phyloP scores from a whole-genome alignment of 2,113 vertebrate genomes.

The Silurus meridionalis region DNA sequence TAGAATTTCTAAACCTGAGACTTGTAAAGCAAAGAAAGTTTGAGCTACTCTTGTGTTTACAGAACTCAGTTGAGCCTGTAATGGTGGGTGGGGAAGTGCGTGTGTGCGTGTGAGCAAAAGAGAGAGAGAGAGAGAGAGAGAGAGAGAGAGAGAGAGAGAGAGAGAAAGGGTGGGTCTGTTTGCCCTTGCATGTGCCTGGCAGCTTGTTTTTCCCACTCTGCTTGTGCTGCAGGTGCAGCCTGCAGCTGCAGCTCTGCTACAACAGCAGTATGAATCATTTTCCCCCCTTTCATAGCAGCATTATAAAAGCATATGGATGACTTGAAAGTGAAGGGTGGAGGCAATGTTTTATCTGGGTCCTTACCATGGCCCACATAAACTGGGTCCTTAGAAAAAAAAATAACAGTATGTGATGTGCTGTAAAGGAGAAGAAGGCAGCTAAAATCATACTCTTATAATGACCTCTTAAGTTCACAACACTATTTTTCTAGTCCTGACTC shows the following conservation, averaged over 20 bases:
- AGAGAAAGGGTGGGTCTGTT: conserved; percentile 23
- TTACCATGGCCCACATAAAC: conserved; percentile 52
- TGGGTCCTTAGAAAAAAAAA: conserved; percentile 44
- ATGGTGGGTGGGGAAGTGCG: conserved; percentile 35
- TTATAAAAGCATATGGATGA: conserved; percentile 64
- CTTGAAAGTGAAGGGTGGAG: conserved; percentile 50
- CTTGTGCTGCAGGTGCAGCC: conserved; percentile 70
- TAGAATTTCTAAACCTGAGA: conserved; percentile 3
- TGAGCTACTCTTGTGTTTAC: conserved; percentile 33
- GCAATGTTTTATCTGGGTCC: conserved; percentile 53
- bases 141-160: conserved; percentile 6
- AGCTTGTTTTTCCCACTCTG: conserved; percentile 65
- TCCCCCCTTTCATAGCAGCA: conserved; percentile 59
- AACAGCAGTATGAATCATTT: conserved; percentile 70
- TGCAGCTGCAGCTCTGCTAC: conserved; percentile 71
- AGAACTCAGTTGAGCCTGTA: conserved; percentile 43
- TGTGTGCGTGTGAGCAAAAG: conserved; percentile 36
- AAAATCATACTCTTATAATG: conserved; percentile 6
- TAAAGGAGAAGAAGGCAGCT: conserved; percentile 19
- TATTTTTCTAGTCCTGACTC: conserved; percentile 43
- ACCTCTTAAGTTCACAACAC: conserved; percentile 24
- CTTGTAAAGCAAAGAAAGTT: conserved; percentile 31
- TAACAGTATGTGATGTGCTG: conserved; percentile 3
- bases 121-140: conserved; percentile 34
- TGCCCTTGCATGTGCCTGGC: conserved; percentile 56